Base-by-base conservation (phyloP, 2,797 vertebrate genomes). In the Crenichthys baileyi region DNA sequence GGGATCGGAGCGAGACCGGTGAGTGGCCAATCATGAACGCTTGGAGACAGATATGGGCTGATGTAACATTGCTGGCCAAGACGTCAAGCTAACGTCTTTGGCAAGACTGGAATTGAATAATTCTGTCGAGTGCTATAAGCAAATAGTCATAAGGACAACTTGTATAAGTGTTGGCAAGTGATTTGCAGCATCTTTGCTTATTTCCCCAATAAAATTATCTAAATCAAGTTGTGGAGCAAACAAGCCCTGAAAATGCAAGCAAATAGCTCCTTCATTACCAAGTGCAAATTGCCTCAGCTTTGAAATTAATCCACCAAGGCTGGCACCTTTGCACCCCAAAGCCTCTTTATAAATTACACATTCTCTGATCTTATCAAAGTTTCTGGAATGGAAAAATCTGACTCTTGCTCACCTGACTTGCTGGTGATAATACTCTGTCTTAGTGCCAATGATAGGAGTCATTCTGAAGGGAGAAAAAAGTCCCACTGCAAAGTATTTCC, bases 271-370 rank as follows among this genome's bases (percentile, higher is more conserved):
- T 87, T 87, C 83, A 88, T 93, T 92, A 90, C 87, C 85, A 86
- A 86, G 89, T 91, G 88, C 88, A 93, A 94, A 92, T 90, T 92
- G 86, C 85, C 82, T 91, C 82, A 85, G 87, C 88, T 92, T 92
- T 91, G 87, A 90, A 90, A 92, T 89, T 86, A 92, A 93, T 91
- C 90, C 88, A 87, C 88, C 87, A 87, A 91, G 86, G 84, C 88
- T 89, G 87, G 76, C 81, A 89, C 88, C 91, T 93, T 86, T 92
- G 90, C 87, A 85, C 89, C 85, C 83, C 85, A 86, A 91, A 92
- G 83, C 87, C 76, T 85, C 83, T 89, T 85, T 80, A 84, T 81
- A 88, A 93, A 87, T 80, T 68, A 86, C 86, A 80, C 84, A 78
- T 84, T 85, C 80, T 86, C 73, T 89, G 90, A 94, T 91, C 79